These are phyloP conservation scores for Solenopsis fugax DNA, from an alignment of 1,140 invertebrate species.

Conservation along the genomic window DNA sequence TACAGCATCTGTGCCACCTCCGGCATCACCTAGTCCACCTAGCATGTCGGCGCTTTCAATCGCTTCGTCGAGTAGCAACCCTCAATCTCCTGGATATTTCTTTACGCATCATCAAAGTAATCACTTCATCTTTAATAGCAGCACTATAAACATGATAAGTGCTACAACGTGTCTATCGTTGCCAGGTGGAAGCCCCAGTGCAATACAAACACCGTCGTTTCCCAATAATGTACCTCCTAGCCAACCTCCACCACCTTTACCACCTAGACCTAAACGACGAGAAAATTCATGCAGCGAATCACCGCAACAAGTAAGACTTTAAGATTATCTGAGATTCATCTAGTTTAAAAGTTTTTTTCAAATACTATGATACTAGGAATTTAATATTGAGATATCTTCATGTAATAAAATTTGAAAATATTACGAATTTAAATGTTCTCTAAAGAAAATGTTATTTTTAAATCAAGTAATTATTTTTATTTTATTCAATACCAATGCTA, in stretches of 20 bases:
- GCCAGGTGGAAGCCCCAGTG: conserved; percentile 85
- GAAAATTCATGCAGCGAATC: conserved; percentile 89
- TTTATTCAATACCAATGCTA: neutral
- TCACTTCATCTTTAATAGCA: conserved; percentile 84
- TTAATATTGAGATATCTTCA: neutral
- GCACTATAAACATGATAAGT: conserved; percentile 80
- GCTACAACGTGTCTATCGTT: conserved; percentile 78
- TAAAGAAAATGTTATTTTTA: neutral
- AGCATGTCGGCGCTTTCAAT: conserved; percentile 83
- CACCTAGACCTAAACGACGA: conserved; percentile 87
- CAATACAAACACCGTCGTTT: conserved; percentile 84
- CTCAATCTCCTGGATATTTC: conserved; percentile 83
- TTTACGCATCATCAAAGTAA: conserved; percentile 82
- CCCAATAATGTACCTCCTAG: conserved; percentile 85
- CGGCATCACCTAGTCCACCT: conserved; percentile 83
- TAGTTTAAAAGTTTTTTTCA: conserved; percentile 2
- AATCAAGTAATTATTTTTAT: neutral
- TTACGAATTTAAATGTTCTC: neutral
- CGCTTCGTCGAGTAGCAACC: conserved; percentile 84
- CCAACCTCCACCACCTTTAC: conserved; percentile 87
- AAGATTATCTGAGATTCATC: neutral
- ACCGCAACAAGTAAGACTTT: conserved; percentile 85
- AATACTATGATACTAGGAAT: neutral
- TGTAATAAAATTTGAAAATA: neutral
- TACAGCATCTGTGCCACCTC: conserved; percentile 76